Base-by-base conservation (phyloP, 64 coral and sea anemone genomes). In the Montipora cactus region DNA sequence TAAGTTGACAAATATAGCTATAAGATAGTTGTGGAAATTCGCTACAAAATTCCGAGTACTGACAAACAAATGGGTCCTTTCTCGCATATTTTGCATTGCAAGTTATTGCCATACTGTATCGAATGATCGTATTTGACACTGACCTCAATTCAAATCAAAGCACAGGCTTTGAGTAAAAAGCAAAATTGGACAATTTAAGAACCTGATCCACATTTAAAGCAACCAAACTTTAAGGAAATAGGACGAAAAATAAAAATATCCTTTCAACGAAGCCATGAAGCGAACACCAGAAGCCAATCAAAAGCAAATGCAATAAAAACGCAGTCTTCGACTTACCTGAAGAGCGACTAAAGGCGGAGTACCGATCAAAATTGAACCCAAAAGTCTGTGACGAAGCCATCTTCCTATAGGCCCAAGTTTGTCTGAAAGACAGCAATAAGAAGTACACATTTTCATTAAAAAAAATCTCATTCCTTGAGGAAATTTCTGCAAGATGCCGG, bases 311-410 rank as follows among this genome's bases (percentile, higher is more conserved):
- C 47, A 49, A 20, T 15, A 74, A 49, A 72, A 8, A 15, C 1
- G 7, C 52, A 14, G 19, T 5, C 16, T n/a, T 7, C 59, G 5
- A 5, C 51, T n/a, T 91, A 95, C 94, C 89, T 95, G 94, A 81
- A 95, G 91, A 23, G 94, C 94, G 25, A 91, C 90, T 3, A 95
- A 82, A 20, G 90, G 90, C 69, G 94, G 94, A 10, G 94, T 95
- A 73, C 94, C 94, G 59, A 92, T 92, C 3, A 95, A 84, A 72
- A 91, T 92, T 48, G 89, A 92, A 50, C 50, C 67, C n/a, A 95
- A 67, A 91, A 95, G 94, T 79, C 94, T 90, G 14, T 95, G 94
- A 59, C 94, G 90, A 88, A 95, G 91, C 94, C 89, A 95, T 92
- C 89, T 86, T 67, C 94, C 94, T 16, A 82, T 64, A 49, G 88